These are phyloP conservation scores for Pica pica DNA, from an alignment of 2,113 vertebrate genomes.

Conservation along the genomic window DNA sequence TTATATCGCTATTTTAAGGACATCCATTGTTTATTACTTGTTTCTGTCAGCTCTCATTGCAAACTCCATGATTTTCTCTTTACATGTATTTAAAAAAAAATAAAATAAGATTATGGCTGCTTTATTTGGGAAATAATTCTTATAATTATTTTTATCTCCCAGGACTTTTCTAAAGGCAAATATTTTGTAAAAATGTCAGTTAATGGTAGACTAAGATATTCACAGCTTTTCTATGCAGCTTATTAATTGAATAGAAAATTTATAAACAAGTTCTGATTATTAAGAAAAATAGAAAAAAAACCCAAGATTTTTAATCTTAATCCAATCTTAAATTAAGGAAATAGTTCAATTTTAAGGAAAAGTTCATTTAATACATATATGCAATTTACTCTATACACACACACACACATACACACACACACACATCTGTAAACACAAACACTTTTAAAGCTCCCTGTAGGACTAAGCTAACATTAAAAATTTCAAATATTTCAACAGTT, in stretches of 20 bases:
- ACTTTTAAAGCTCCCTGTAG: accelerated
- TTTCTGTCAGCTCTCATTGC: background rate
- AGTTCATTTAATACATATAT: background rate
- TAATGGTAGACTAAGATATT: background rate
- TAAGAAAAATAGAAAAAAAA: background rate
- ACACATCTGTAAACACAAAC: background rate
- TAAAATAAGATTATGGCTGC: background rate
- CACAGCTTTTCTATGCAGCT: background rate
- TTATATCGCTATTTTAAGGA: background rate
- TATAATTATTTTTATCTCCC: background rate
- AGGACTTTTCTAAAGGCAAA: background rate
- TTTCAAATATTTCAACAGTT: background rate
- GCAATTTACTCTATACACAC: too few species aligned
- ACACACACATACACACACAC: accelerated
- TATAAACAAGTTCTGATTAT: background rate
- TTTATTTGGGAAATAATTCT: background rate
- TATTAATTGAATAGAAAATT: background rate
- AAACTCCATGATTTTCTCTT: background rate
- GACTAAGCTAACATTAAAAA: background rate
- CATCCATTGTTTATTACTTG: background rate
- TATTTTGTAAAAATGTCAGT: background rate
- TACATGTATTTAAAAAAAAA: background rate
- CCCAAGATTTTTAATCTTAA: background rate
- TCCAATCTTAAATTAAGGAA: background rate
- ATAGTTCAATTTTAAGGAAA: background rate